A percentile compares a stretch with the other conserved stretches of the same genome.
These are phyloP conservation scores for Cistogaster globosa DNA, from an alignment of 2,888 invertebrate genomes.

Conservation along the genomic window DNA sequence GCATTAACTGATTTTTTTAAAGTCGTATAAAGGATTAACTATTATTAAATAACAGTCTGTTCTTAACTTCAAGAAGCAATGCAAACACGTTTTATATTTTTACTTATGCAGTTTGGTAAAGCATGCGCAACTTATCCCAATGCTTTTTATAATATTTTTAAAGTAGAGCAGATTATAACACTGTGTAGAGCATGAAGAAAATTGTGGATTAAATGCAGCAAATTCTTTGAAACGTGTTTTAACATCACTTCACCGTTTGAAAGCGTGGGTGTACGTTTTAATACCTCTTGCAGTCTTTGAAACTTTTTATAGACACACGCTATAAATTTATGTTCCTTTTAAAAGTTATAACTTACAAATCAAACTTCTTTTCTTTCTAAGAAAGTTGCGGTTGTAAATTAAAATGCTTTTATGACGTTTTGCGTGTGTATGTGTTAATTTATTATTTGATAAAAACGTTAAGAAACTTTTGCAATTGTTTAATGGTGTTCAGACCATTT, in stretches of 20 bases:
- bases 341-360: slow-evolving; percentile 11
- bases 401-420: slow-evolving; percentile 47
- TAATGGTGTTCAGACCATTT: background rate
- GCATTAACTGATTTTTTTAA: too few species aligned
- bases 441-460: slow-evolving; percentile 35
- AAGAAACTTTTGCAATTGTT: background rate
- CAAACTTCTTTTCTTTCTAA: slow-evolving; percentile 17
- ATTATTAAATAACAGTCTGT: too few species aligned
- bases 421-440: too few species aligned
- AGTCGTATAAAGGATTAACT: too few species aligned
- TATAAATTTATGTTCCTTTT: slow-evolving; percentile 61
- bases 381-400: slow-evolving; percentile 57
- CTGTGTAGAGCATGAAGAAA: background rate
- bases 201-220: slow-evolving; percentile 10
- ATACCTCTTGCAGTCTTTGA: slow-evolving; percentile 47
- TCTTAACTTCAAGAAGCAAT: too few species aligned
- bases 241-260: background rate
- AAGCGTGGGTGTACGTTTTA: slow-evolving; percentile 59
- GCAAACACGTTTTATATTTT: too few species aligned
- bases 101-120: too few species aligned
- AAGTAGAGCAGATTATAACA: background rate
- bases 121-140: too few species aligned
- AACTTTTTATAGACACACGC: slow-evolving; percentile 62
- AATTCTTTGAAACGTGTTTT: slow-evolving; percentile 39
- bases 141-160: background rate